These are phyloP conservation scores for Iguana delicatissima DNA, from an alignment of 2,797 vertebrate species.

Conservation along the genomic window DNA sequence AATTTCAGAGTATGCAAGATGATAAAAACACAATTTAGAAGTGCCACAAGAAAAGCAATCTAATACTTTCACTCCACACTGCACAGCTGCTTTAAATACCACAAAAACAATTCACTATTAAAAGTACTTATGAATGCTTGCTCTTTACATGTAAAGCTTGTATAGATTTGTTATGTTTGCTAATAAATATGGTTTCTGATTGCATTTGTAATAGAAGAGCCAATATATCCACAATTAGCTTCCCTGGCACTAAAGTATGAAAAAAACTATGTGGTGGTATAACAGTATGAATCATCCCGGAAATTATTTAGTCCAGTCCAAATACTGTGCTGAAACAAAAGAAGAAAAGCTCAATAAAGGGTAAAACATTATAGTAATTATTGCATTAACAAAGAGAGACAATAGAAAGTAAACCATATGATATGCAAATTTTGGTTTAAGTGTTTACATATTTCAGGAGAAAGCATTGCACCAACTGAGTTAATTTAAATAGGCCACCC, in stretches of 20 bases:
- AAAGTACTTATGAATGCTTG: not conserved
- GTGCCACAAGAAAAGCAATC: not conserved
- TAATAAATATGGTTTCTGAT: not conserved
- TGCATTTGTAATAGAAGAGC: not conserved
- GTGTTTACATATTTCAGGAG: slow-evolving; percentile 12
- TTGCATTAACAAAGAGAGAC: not conserved
- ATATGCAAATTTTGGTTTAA: not conserved
- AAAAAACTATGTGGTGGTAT: not conserved
- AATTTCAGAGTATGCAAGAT: not conserved
- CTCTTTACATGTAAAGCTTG: not conserved
- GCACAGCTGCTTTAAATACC: not conserved
- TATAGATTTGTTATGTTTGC: not conserved
- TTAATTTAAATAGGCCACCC: slow-evolving; percentile 26
- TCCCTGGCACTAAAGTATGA: not conserved
- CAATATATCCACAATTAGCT: not conserved
- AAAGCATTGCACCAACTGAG: not conserved
- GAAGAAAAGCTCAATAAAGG: not conserved
- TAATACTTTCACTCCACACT: not conserved
- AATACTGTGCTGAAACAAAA: not conserved
- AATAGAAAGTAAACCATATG: slow-evolving; percentile 21
- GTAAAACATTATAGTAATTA: not conserved
- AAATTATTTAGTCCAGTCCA: not conserved
- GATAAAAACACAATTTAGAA: not conserved
- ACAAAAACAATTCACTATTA: not conserved
- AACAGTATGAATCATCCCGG: not conserved